These are phyloP conservation scores for Lacerta agilis DNA, from an alignment of 2,797 vertebrate genomes.

Conservation along the genomic window DNA sequence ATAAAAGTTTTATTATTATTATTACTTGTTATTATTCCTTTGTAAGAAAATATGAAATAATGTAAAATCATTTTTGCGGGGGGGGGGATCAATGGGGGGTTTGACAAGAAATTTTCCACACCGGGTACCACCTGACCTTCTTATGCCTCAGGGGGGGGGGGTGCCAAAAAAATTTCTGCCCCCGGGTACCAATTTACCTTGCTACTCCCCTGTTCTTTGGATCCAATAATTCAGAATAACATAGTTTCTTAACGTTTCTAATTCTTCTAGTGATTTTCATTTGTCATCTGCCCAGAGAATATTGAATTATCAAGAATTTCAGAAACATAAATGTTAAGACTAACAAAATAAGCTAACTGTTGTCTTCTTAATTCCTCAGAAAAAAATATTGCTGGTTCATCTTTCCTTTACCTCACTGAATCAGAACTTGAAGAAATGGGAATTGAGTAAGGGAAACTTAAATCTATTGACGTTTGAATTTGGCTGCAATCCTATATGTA, in stretches of 20 bases:
- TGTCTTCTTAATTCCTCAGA: conserved; percentile 58
- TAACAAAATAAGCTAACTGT: conserved; percentile 24
- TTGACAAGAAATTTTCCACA: too few relatives aligned
- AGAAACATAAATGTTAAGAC: background rate
- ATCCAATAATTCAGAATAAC: background rate
- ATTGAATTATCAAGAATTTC: conserved; percentile 2
- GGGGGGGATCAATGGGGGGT: too few relatives aligned
- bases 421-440: conserved; percentile 62
- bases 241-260: background rate
- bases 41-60: too few relatives aligned
- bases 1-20: too few relatives aligned
- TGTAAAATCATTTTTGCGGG: too few relatives aligned
- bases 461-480: background rate
- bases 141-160: too few relatives aligned
- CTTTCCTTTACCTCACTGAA: conserved; percentile 59
- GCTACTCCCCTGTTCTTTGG: too few relatives aligned
- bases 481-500: too few relatives aligned
- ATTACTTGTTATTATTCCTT: too few relatives aligned
- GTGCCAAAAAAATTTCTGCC: too few relatives aligned
- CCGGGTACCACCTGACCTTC: too few relatives aligned
- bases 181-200: too few relatives aligned
- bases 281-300: background rate
- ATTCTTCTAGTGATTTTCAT: background rate
- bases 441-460: conserved; percentile 65
- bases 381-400: conserved; percentile 57